phyloP scores from a whole-genome alignment of 2,888 invertebrate species.

The Perizoma flavofasciatum region DNA sequence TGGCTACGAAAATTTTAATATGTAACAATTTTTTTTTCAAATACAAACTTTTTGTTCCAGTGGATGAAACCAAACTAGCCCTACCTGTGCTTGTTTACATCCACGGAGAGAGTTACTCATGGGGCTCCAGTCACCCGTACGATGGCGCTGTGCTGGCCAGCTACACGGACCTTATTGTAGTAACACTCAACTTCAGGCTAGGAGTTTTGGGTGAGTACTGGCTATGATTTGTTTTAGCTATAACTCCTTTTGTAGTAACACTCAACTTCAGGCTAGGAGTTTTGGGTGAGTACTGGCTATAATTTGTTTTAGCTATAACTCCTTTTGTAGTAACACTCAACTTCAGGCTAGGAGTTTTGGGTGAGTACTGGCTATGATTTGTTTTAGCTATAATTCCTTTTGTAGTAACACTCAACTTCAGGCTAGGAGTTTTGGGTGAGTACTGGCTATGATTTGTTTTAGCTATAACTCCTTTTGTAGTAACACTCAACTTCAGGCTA shows the following conservation, averaged over 20 bases:
- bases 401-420: slow-evolving; percentile 98
- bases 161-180: slow-evolving; percentile 95
- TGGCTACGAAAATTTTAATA: too few relatives aligned
- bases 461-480: slow-evolving; percentile 89
- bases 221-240: not conserved
- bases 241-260: not conserved
- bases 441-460: not conserved
- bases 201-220: slow-evolving; percentile 90
- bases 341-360: slow-evolving; percentile 96
- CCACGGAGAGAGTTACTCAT: slow-evolving; percentile 95
- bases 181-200: slow-evolving; percentile 97
- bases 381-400: slow-evolving; percentile 80
- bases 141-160: slow-evolving; percentile 97
- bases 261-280: too few relatives aligned
- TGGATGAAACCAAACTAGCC: slow-evolving; percentile 79
- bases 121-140: slow-evolving; percentile 97
- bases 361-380: slow-evolving; percentile 66
- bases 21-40: too few relatives aligned
- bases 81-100: slow-evolving; percentile 93
- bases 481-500: slow-evolving; percentile 97
- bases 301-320: too few relatives aligned
- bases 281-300: too few relatives aligned
- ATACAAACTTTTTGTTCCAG: slow-evolving; percentile 58
- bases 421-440: slow-evolving; percentile 94
- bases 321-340: slow-evolving; percentile 97